Conservation (phyloP, 2,797 vertebrate genomes). For the Tiaroga cobitis region DNA sequence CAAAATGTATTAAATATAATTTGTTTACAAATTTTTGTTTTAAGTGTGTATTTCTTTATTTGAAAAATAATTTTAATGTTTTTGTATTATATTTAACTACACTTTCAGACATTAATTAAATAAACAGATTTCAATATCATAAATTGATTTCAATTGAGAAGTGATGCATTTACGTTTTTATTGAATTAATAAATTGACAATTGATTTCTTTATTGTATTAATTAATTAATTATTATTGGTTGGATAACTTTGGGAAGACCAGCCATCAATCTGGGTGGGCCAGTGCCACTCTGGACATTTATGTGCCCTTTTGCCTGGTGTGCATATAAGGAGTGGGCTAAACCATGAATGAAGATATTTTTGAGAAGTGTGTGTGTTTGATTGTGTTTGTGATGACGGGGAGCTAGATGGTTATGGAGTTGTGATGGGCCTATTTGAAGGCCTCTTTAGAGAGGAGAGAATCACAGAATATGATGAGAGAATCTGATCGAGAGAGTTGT, state of each 20-base stretch:
- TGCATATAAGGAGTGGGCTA: conserved; percentile 12
- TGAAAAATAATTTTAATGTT: background rate
- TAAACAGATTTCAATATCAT: background rate
- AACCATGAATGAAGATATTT: conserved; percentile 50
- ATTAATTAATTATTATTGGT: background rate
- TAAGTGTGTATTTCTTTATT: background rate
- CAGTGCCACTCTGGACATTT: background rate
- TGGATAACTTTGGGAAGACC: background rate
- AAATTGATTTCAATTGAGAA: background rate
- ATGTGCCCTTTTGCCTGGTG: background rate
- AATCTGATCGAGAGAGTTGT: conserved; percentile 42
- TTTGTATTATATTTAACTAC: background rate
- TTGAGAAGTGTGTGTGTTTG: conserved; percentile 42
- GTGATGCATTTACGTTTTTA: background rate
- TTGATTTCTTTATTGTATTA: background rate
- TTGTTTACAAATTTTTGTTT: background rate
- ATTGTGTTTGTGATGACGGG: conserved; percentile 51
- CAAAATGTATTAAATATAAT: background rate
- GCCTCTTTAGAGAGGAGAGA: conserved; percentile 40
- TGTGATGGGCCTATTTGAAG: conserved; percentile 54
- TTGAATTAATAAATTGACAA: background rate
- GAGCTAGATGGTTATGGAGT: conserved; percentile 48
- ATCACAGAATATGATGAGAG: conserved; percentile 51
- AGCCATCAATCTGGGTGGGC: background rate
- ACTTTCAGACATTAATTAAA: background rate